Evolutionary conservation across 1,140 invertebrate genomes (phyloP), one percentile per base, ranked within the genome.

Genomic region (Colletes gigas): DNA sequence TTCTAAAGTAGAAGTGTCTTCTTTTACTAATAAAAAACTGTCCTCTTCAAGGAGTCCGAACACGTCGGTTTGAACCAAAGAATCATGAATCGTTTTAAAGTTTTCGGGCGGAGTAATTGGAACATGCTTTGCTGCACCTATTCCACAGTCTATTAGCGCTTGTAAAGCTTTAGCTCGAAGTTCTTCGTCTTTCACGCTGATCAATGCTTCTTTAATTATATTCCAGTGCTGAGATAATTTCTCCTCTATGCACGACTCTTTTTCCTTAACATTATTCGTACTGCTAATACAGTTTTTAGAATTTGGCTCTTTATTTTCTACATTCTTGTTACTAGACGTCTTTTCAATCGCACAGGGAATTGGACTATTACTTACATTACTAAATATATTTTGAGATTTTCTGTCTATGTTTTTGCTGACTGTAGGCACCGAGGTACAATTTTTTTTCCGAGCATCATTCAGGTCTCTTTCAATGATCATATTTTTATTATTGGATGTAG

Each of bases 161-260:
- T 88, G 81, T 10, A 89, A 54, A 6, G 89, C 89, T 41, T 86
- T 76, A 15, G 73, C 41, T 41, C 86, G 72, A n/a, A 90, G 52
- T 47, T 71, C 47, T 47, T 83, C 65, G 50, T 91, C 88, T 5
- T 54, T 86, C 6, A 89, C 71, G 44, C 79, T 88, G 6, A 57
- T 80, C 12, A 89, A 41, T 19, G 88, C 88, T 73, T 88, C 83
- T 65, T 87, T 78, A 47, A 90, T 71, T 70, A 89, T 83, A 73
- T 71, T 47, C 30, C 72, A 85, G 66, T 68, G 65, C 9, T 81
- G 14, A 0, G 17, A 59, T 8, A 83, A 55, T 44, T 77, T 59
- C 6, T 81, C 21, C 15, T 63, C 19, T 1, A 47, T 1, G 0
- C 7, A 3, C 14, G 14, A 5, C 1, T 3, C 19, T 41, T 9